Evolutionary conservation across 2,888 invertebrate species (phyloP).

Genomic region (Ectobius pallidus): DNA sequence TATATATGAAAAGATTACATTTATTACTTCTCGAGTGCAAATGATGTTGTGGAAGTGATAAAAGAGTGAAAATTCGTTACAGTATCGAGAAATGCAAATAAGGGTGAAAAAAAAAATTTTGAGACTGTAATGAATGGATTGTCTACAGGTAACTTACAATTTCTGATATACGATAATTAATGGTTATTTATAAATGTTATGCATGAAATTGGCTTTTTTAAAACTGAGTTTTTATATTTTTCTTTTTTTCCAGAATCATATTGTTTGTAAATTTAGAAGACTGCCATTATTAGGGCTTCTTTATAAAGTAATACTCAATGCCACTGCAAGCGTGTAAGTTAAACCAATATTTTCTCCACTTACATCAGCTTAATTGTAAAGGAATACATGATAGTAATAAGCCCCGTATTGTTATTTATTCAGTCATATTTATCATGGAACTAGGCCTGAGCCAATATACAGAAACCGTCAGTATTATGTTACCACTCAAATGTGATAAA

Average conservation of each 20-base stretch:
- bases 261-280: too few relatives aligned
- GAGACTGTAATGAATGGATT: background rate
- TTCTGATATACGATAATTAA: background rate
- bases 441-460: constrained; percentile 4
- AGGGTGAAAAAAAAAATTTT: background rate
- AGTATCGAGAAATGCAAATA: background rate
- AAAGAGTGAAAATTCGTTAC: background rate
- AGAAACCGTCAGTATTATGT: too few relatives aligned
- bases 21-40: constrained; percentile 1
- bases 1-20: background rate
- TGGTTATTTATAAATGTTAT: background rate
- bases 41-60: background rate
- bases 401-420: constrained; percentile 16
- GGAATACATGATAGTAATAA: too few relatives aligned
- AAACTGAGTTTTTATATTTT: background rate
- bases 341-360: background rate
- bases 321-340: background rate
- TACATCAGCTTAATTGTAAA: too few relatives aligned
- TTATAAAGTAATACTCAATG: constrained; percentile 1
- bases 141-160: background rate
- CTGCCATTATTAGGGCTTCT: too few relatives aligned
- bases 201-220: background rate
- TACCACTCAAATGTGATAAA: too few relatives aligned
- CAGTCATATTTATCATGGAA: constrained; percentile 16
- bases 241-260: too few relatives aligned